A percentile compares a stretch with the other conserved stretches of the same genome.
These are phyloP conservation scores for Smutsia temminckii DNA, from an alignment of 2,797 vertebrate genomes.

Conservation along the genomic window DNA sequence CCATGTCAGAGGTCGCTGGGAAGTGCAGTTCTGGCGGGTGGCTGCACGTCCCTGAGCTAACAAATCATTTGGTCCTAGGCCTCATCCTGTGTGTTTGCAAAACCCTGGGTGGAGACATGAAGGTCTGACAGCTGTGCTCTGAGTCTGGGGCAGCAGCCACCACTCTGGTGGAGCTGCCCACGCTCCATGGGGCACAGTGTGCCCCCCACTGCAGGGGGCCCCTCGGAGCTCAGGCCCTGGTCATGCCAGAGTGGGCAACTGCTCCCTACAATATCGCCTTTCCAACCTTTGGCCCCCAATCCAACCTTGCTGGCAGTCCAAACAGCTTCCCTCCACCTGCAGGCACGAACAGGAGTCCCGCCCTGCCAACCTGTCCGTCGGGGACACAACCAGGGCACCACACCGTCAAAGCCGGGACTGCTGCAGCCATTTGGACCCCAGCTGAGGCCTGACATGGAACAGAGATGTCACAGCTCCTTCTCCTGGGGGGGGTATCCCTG, in stretches of 20 bases:
- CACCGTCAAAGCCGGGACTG: background rate
- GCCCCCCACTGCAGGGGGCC: too few species aligned
- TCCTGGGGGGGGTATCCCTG: background rate
- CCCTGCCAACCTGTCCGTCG: background rate
- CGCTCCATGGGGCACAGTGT: background rate
- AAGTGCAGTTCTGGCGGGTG: conserved; percentile 47
- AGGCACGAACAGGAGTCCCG: background rate
- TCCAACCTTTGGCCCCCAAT: background rate
- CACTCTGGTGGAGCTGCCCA: background rate
- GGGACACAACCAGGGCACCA: rapidly evolving
- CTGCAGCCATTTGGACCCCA: background rate
- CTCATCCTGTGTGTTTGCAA: conserved; percentile 25
- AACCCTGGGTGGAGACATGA: conserved; percentile 46
- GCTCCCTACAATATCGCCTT: background rate
- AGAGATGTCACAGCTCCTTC: background rate
- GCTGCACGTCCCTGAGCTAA: conserved; percentile 22
- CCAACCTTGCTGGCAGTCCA: too few species aligned
- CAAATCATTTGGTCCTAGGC: conserved; percentile 32
- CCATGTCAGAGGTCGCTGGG: conserved; percentile 36
- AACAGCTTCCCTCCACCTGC: background rate
- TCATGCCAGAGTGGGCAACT: background rate
- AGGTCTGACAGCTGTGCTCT: conserved; percentile 44
- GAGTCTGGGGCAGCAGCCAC: conserved; percentile 40
- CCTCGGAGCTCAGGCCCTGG: background rate
- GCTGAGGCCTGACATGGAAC: background rate